Evolutionary conservation across 2,797 vertebrate genomes (phyloP).

Genomic region (Pempheris klunzingeri): DNA sequence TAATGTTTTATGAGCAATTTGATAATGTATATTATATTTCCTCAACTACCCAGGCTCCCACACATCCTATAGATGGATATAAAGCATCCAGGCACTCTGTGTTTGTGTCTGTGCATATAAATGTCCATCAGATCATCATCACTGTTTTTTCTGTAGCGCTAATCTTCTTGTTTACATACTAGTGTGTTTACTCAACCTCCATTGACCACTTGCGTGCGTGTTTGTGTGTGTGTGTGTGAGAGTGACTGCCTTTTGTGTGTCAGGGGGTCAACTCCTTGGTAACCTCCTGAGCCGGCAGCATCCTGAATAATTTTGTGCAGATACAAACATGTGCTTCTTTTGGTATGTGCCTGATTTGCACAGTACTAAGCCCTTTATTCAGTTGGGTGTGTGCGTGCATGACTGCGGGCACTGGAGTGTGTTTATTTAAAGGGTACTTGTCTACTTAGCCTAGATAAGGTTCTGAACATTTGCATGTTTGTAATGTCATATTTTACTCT

Average conservation of each 20-base stretch:
- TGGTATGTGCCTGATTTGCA: conserved; percentile 18
- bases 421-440: conserved; percentile 27
- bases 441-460: conserved; percentile 24
- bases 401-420: too few relatives aligned
- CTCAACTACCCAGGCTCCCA: conserved; percentile 5
- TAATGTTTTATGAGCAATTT: conserved; percentile 30
- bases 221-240: conserved; percentile 12
- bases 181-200: conserved; percentile 59
- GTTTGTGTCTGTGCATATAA: conserved; percentile 7
- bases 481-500: conserved; percentile 3
- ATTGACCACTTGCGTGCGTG: conserved; percentile 26
- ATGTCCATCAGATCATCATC: conserved; percentile 34
- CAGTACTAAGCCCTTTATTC: conserved; percentile 30
- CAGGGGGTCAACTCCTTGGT: conserved; percentile 43
- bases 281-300: conserved; percentile 46
- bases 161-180: conserved; percentile 64
- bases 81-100: conserved; percentile 23
- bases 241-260: conserved; percentile 27
- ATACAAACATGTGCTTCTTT: conserved; percentile 45
- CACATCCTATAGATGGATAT: background rate
- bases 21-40: conserved; percentile 6
- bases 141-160: conserved; percentile 10
- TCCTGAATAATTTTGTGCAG: conserved; percentile 38
- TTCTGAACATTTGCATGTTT: conserved; percentile 6
- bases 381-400: conserved; percentile 16